Conservation (phyloP, 2,113 vertebrate species). For the Brachyhypopomus occidentalis region DNA sequence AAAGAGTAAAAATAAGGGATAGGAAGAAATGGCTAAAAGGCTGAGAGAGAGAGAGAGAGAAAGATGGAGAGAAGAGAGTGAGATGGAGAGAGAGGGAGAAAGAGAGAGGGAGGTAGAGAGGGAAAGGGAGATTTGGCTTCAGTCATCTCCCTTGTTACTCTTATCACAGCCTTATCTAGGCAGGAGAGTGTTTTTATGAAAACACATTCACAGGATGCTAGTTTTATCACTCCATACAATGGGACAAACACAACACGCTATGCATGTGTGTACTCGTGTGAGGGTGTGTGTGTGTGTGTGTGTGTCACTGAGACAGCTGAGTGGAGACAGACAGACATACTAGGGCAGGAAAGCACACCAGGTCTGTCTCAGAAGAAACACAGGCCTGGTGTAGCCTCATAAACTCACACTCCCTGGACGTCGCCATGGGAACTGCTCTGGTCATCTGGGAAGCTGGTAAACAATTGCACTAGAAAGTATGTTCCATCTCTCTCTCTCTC, state of each 20-base stretch:
- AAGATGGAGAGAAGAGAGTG: neutral
- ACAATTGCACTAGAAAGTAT: too few relatives aligned
- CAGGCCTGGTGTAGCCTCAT: neutral
- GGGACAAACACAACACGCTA: slow-evolving; percentile 53
- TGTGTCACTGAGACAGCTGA: slow-evolving; percentile 20
- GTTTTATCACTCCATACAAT: slow-evolving; percentile 63
- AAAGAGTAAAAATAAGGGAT: neutral
- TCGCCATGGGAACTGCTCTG: neutral
- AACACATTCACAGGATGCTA: slow-evolving; percentile 67
- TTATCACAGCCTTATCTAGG: slow-evolving; percentile 56
- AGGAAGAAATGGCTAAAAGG: slow-evolving; percentile 14
- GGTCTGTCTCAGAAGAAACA: slow-evolving; percentile 13
- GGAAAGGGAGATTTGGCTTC: slow-evolving; percentile 28
- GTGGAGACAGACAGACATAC: slow-evolving; percentile 37
- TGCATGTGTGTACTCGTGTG: slow-evolving; percentile 54
- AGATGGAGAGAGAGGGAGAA: slow-evolving; percentile 18
- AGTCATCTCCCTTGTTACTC: slow-evolving; percentile 42
- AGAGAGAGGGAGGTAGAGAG: neutral
- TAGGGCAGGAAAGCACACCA: slow-evolving; percentile 14
- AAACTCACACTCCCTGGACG: neutral
- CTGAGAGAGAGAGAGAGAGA: neutral
- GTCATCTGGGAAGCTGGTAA: too few relatives aligned
- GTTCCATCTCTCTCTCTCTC: slow-evolving; percentile 13
- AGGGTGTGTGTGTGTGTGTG: slow-evolving; percentile 35
- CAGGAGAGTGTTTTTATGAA: slow-evolving; percentile 63